These are phyloP conservation scores for Lophochroa leadbeateri DNA, from an alignment of 2,113 vertebrate species.

Conservation along the genomic window DNA sequence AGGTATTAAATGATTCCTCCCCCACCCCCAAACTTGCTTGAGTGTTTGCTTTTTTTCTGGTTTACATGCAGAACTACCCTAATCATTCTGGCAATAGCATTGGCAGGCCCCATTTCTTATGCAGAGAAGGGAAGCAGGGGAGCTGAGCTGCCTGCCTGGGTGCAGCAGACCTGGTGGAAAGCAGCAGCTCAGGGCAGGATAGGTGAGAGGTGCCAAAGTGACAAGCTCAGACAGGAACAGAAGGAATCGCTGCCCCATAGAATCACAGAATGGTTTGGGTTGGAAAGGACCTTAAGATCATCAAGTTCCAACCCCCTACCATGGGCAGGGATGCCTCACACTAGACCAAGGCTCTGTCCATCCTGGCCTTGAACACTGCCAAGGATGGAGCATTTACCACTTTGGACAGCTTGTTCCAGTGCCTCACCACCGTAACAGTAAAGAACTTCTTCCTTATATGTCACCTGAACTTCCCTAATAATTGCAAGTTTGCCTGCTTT, in stretches of 20 bases:
- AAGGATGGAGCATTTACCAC: neutral
- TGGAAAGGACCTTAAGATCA: neutral
- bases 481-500: neutral
- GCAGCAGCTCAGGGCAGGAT: neutral
- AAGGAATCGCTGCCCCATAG: neutral
- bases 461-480: neutral
- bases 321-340: neutral
- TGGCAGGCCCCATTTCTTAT: neutral
- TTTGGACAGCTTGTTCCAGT: neutral
- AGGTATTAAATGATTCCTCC: neutral
- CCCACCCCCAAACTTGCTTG: fast-evolving
- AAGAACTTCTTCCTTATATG: neutral
- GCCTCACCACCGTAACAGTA: neutral
- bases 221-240: neutral
- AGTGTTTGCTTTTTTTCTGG: neutral
- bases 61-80: neutral
- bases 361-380: neutral
- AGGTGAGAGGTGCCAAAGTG: neutral
- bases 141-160: neutral
- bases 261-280: neutral
- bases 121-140: neutral
- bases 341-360: neutral
- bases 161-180: neutral
- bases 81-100: neutral
- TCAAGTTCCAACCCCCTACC: neutral